phyloP scores from a whole-genome alignment of 2,888 invertebrate species.

The Cheiracanthium punctorium region DNA sequence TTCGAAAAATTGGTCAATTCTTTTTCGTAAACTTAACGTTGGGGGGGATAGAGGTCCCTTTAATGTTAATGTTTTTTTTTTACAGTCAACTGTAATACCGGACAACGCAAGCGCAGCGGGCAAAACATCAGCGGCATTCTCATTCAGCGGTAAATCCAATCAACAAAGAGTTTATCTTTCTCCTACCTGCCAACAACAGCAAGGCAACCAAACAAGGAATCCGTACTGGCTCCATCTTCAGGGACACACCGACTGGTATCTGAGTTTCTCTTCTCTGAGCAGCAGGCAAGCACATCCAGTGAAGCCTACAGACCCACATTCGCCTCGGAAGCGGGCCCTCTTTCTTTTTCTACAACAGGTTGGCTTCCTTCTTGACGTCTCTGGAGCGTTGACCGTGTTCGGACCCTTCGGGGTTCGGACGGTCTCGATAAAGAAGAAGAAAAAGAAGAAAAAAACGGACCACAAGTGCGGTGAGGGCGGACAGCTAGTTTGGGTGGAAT shows the following conservation, averaged over 20 bases:
- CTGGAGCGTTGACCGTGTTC: slow-evolving; percentile 10
- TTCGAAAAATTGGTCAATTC: no score
- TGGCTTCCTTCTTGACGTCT: neutral
- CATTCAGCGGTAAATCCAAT: no score
- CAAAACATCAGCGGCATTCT: no score
- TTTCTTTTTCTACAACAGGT: no score
- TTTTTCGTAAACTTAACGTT: no score
- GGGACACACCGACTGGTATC: neutral
- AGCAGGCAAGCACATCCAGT: neutral
- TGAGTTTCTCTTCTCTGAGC: neutral
- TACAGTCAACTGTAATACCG: no score
- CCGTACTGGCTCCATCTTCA: neutral
- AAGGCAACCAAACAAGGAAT: neutral
- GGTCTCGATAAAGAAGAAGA: neutral
- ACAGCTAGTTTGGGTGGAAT: neutral
- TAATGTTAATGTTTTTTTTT: no score
- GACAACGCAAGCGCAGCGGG: no score
- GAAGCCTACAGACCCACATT: neutral
- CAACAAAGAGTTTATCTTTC: neutral
- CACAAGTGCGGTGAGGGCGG: slow-evolving; percentile 13
- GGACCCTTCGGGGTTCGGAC: slow-evolving; percentile 9
- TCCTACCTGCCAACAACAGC: neutral
- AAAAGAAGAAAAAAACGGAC: neutral
- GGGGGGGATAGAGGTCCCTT: no score
- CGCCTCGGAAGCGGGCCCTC: neutral